Conservation (phyloP, 2,888 invertebrate species). For the Macropis europaea region DNA sequence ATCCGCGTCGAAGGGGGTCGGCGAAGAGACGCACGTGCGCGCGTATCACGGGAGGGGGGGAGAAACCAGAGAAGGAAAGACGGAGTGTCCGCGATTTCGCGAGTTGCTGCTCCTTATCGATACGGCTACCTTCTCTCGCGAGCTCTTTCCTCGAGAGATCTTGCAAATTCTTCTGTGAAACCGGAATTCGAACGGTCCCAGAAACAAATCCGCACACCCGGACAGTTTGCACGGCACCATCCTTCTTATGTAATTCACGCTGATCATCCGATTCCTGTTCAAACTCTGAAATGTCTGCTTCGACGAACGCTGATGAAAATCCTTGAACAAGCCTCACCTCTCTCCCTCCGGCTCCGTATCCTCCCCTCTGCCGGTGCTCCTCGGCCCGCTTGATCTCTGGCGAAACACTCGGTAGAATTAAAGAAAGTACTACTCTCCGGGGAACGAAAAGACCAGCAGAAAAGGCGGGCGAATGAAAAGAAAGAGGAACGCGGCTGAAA, state of each 20-base stretch:
- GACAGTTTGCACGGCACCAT: too few species aligned
- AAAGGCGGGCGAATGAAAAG: slow-evolving; percentile 5
- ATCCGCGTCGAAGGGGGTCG: not conserved
- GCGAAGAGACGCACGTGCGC: not conserved
- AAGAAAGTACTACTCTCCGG: not conserved
- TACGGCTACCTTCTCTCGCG: slow-evolving; percentile 22
- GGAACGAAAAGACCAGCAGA: not conserved
- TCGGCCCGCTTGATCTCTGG: too few species aligned
- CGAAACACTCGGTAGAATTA: slow-evolving; percentile 13
- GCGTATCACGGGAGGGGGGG: too few species aligned
- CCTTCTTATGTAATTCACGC: not conserved
- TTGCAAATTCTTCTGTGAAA: slow-evolving; percentile 36
- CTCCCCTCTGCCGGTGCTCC: too few species aligned
- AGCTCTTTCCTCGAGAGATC: slow-evolving; percentile 38
- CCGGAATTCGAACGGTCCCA: too few species aligned
- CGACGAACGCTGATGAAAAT: not conserved
- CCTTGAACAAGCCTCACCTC: too few species aligned
- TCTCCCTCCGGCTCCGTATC: too few species aligned
- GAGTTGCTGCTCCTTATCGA: slow-evolving; percentile 42
- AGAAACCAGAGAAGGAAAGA: too few species aligned
- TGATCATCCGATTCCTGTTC: not conserved
- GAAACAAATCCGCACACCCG: too few species aligned
- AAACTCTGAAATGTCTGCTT: not conserved
- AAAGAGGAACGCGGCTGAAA: slow-evolving; percentile 2
- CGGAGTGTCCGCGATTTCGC: not conserved